Evolutionary conservation across 1,140 invertebrate species (phyloP), one percentile per base, ranked within the genome.

Genomic region (Mercenaria mercenaria): DNA sequence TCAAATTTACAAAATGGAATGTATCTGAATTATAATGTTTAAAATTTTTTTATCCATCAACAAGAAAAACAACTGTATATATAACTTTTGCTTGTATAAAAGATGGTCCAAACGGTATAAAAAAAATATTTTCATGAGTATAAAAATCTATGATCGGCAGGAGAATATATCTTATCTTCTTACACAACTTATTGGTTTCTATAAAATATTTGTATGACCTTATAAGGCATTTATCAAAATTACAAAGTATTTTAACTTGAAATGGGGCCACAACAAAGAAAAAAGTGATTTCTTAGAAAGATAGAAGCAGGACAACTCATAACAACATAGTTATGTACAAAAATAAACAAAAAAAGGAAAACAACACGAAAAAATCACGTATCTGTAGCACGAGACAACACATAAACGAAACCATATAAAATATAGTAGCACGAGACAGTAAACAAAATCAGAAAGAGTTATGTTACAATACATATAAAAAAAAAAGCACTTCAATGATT

Each of bases 401-500:
- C 32, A 43, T 47, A 47, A 47, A 47, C 43, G 50, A 77, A 47
- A 77, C 39, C 74, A 77, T 34, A 32, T 50, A 77, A 79, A 50
- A 76, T 39, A 74, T n/a, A 15, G 26, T 76, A 76, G 72, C 32
- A 79, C 76, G 47, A 37, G 29, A 79, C 43, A 32, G 47, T 23
- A 34, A 79, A 41, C 26, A 79, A 56, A 56, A 79, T 50, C 26
- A 79, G 47, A 56, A 37, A 79, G 47, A 47, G 43, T 32, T 50
- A 76, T 79, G 56, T 32, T 79, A 52, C 26, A 34, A 52, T 56
- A 41, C 59, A 64, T 64, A n/a, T 64, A 34, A 56, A 47, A 50
- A n/a, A n/a, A 77, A 10, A 56, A 52, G 43, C 76, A 79, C 76
- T 79, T 79, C 50, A 56, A 79, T 50, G 13, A 79, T 52, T 13